Evolutionary conservation across 1,140 invertebrate genomes (phyloP).

Genomic region (Ostrea denselamellosa): DNA sequence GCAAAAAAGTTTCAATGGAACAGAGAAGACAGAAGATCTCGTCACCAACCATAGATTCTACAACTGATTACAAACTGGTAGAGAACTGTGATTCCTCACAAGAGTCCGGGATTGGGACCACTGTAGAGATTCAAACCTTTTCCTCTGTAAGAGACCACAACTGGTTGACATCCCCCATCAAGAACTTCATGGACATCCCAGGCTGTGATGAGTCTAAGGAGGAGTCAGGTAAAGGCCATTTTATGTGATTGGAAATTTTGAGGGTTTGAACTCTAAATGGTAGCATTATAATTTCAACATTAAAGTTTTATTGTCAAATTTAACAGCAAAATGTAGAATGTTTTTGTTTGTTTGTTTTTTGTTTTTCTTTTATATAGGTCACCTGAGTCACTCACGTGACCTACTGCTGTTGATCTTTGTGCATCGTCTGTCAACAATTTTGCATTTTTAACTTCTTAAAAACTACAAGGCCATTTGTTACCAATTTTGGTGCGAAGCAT

Average conservation of each 20-base stretch:
- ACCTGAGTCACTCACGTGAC: too few relatives aligned
- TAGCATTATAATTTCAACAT: too few relatives aligned
- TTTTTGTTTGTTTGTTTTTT: too few relatives aligned
- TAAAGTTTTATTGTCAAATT: too few relatives aligned
- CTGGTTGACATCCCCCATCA: background rate
- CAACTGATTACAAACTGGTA: slow-evolving; percentile 57
- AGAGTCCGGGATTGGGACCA: slow-evolving; percentile 50
- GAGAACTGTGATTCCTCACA: slow-evolving; percentile 44
- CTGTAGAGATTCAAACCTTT: slow-evolving; percentile 7
- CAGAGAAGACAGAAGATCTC: slow-evolving; percentile 66
- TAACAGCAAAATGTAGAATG: too few relatives aligned
- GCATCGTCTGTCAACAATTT: too few relatives aligned
- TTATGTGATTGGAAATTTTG: background rate
- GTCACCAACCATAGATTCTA: slow-evolving; percentile 73
- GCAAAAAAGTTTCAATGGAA: slow-evolving; percentile 17
- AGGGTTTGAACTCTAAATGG: too few relatives aligned
- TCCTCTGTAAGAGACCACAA: background rate
- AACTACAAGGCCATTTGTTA: too few relatives aligned
- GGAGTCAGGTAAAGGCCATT: background rate
- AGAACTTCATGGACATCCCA: background rate
- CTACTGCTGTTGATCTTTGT: too few relatives aligned
- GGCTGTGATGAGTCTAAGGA: background rate
- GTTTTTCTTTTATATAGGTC: too few relatives aligned
- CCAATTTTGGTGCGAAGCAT: too few relatives aligned
- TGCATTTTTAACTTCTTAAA: too few relatives aligned